phyloP scores from a whole-genome alignment of 2,113 vertebrate genomes.

The Gavia stellata region DNA sequence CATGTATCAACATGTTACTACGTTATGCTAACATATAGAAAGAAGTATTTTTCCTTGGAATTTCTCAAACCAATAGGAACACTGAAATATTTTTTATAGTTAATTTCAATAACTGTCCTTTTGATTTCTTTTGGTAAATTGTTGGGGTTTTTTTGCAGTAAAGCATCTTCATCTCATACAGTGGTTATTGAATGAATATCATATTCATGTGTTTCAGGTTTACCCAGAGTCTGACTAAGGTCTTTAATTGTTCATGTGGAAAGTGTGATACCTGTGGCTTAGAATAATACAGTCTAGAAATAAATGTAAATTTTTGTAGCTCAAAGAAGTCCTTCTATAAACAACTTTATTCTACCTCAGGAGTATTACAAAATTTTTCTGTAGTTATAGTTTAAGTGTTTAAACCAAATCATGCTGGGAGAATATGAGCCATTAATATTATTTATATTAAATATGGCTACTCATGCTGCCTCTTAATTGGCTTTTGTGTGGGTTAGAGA shows the following conservation, averaged over 20 bases:
- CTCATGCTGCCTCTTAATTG: conserved; percentile 63
- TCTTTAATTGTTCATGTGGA: not conserved
- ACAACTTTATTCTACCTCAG: not conserved
- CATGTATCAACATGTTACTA: not conserved
- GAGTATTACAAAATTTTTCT: not conserved
- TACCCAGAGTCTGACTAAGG: not conserved
- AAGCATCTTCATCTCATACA: not conserved
- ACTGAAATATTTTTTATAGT: not conserved
- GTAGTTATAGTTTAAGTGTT: conserved; percentile 53
- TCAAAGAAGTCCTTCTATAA: not conserved
- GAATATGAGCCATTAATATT: conserved; percentile 52
- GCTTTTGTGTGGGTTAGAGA: conserved; percentile 51
- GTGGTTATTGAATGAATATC: not conserved
- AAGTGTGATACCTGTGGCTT: not conserved
- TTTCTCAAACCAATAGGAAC: not conserved
- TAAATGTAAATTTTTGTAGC: not conserved
- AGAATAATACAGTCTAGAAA: not conserved
- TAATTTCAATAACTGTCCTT: not conserved
- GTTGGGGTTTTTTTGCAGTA: not conserved
- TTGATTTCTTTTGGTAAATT: not conserved
- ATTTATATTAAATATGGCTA: conserved; percentile 56
- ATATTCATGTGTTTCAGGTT: not conserved
- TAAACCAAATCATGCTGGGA: conserved; percentile 37
- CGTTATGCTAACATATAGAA: not conserved
- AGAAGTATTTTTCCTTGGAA: not conserved